These are phyloP conservation scores for Perodicticus potto DNA, from an alignment of 2,797 vertebrate species.

Conservation along the genomic window DNA sequence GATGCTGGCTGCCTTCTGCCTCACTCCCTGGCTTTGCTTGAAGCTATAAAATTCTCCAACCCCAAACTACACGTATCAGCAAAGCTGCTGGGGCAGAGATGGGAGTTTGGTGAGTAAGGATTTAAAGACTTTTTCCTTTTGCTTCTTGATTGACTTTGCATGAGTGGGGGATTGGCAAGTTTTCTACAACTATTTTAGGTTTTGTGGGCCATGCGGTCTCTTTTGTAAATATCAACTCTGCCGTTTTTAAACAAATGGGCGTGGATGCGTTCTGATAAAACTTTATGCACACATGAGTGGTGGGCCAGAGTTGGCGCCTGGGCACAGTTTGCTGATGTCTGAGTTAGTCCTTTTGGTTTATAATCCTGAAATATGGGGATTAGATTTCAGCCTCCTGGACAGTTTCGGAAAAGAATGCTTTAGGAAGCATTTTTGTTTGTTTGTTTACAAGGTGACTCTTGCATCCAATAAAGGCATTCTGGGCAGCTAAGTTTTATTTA, in stretches of 20 bases:
- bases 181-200: constrained; percentile 23
- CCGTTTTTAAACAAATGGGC: background rate
- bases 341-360: background rate
- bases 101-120: background rate
- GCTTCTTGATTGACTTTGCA: background rate
- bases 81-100: background rate
- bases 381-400: background rate
- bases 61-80: background rate
- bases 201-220: background rate
- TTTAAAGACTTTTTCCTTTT: background rate
- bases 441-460: background rate
- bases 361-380: background rate
- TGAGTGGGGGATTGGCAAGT: background rate
- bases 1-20: background rate
- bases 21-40: constrained; percentile 14
- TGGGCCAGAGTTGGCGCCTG: background rate
- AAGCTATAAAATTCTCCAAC: background rate
- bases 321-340: background rate
- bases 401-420: background rate
- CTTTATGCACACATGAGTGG: constrained; percentile 34
- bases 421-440: background rate
- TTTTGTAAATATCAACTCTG: background rate
- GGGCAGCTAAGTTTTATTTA: background rate
- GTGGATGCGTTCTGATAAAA: background rate
- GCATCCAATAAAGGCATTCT: background rate